Base-by-base conservation (phyloP, 2,888 invertebrate genomes). In the Pheosia gnoma region DNA sequence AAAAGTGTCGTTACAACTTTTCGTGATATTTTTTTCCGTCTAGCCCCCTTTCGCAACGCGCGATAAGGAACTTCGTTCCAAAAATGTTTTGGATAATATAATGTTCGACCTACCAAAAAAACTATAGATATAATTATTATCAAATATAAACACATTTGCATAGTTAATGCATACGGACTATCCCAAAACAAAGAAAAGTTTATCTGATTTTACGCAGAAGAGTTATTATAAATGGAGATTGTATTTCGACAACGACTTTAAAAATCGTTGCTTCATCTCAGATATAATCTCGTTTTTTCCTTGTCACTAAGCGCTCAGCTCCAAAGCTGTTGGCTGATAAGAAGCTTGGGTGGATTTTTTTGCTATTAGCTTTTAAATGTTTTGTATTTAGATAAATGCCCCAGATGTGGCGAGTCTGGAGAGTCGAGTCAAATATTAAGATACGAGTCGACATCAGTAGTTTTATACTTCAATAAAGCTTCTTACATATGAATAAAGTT, bases 231-330 rank as follows among this genome's bases (percentile, higher is more conserved):
- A 75, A 75, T 66, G 72, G 72, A 62, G 67, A 74, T 72, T 67
- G 79, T 73, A 70, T 71, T 76, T 75, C 72, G 72, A 75, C 76
- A 76, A 76, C 72, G 74, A 67, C 67, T 71, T 72, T 70, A 67
- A 74, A 72, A 72, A 72, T 74, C 63, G 66, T 65, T 66, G 64
- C 63, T 65, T 74, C 83, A 83, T 85, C 82, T 76, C 57, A 65
- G 74, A 71, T 74, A 65, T 77, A 82, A 85, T 85, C 82, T 75
- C 67, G 72, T 79, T 80, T 84, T 78, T 73, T 72, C 72, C 76
- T 79, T 80, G 79, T 83, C 85, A 75, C 80, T 78, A 81, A 84
- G 83, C 83, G 82, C 82, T 80, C 65, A 71, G 72, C 75, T 72
- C 68, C 67, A 65, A 76, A 79, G 78, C 79, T 77, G 64, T 57